phyloP scores from a whole-genome alignment of 2,888 invertebrate genomes.

The Desoria tigrina region DNA sequence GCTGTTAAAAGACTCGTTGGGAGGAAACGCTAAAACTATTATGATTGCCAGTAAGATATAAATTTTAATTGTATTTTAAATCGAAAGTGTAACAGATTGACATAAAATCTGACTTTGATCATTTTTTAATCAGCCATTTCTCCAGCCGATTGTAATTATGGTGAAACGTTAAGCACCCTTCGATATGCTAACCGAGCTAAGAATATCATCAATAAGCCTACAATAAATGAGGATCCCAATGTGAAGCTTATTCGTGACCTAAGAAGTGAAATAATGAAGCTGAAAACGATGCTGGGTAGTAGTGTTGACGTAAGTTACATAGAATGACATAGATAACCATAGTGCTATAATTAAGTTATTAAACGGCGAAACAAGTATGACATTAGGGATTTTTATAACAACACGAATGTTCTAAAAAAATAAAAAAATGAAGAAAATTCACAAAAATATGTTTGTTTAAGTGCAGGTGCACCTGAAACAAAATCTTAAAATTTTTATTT shows the following conservation, averaged over 20 bases:
- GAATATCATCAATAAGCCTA: slow-evolving; percentile 87
- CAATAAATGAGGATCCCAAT: slow-evolving; percentile 86
- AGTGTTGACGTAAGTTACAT: slow-evolving; percentile 57
- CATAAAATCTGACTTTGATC: too few species aligned
- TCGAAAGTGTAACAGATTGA: neutral
- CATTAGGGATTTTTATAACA: too few species aligned
- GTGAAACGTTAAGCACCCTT: slow-evolving; percentile 80
- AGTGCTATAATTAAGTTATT: too few species aligned
- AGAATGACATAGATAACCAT: neutral
- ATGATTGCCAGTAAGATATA: slow-evolving; percentile 72
- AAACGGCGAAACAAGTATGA: too few species aligned
- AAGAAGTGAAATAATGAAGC: slow-evolving; percentile 78
- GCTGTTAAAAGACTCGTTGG: slow-evolving; percentile 83
- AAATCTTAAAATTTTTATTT: too few species aligned
- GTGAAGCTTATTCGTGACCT: slow-evolving; percentile 83
- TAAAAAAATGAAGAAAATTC: too few species aligned
- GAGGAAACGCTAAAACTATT: slow-evolving; percentile 87
- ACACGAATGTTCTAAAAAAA: too few species aligned
- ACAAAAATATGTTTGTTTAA: too few species aligned
- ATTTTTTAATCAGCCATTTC: slow-evolving; percentile 11
- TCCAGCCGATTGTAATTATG: slow-evolving; percentile 73
- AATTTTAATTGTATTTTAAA: neutral
- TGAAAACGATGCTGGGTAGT: slow-evolving; percentile 72
- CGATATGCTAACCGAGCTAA: slow-evolving; percentile 87
- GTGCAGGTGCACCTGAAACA: too few species aligned